Evolutionary conservation across 2,888 invertebrate genomes (phyloP), one percentile per base, ranked within the genome.

Genomic region (Lochmaea crataegi): DNA sequence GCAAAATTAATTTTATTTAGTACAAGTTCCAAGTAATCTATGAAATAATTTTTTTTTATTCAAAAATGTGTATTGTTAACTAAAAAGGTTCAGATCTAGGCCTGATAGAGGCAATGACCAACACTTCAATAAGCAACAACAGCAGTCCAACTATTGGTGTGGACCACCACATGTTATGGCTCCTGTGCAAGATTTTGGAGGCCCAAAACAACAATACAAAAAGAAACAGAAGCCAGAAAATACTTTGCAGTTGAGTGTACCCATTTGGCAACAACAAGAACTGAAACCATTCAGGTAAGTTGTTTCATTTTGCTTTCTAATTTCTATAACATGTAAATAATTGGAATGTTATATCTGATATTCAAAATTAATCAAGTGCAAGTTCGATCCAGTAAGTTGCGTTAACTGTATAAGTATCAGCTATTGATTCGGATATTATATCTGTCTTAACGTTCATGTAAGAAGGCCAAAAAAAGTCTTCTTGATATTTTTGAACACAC

Each of bases 191-290:
- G 88, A 88, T 77, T 88, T 88, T 76, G 87, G 87, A 26, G 87
- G 87, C 45, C 87, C 87, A n/a, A 85, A 84, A 86, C 84, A 86
- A 86, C 85, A 88, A 86, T 75, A 89, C 57, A 76, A 78, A 38
- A 78, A 80, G 22, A 77, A 77, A 48, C 73, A 75, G 56, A 71
- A 76, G 38, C 58, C 72, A 66, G 89, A 87, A 88, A 88, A 76
- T 88, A 88, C 78, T 88, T 88, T 76, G 88, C 88, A 76, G 82
- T 61, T 77, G 88, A 87, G 81, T 87, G 82, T 91, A 90, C 96
- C 97, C 5, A 91, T 91, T 78, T 98, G 98, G 98, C 95, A 96
- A 79, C 82, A 92, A 78, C 86, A 87, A 58, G 87, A 87, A 69
- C 88, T 98, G 77, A 92, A 93, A 80, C 93, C 94, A 11, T 97